These are phyloP conservation scores for Circaetus cinerascens DNA, from an alignment of 2,113 vertebrate genomes.

Conservation along the genomic window DNA sequence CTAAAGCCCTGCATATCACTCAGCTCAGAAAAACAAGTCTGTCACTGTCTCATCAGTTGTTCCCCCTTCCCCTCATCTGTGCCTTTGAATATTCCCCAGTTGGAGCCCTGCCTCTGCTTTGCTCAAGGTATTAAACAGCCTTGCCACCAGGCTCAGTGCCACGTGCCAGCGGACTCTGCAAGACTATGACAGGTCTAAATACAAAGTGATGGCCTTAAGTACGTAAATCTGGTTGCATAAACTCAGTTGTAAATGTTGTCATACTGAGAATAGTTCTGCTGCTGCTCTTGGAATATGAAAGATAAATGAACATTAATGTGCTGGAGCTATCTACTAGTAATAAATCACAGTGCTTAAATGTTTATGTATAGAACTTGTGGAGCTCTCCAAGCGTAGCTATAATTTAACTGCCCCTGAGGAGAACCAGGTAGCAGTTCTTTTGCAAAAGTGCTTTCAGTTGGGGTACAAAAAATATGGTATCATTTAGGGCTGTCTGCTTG, in stretches of 20 bases:
- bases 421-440: background rate
- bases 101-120: background rate
- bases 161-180: background rate
- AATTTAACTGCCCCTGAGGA: background rate
- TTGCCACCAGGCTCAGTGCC: background rate
- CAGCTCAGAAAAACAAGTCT: background rate
- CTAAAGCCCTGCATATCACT: background rate
- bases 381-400: background rate
- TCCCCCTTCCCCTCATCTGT: background rate
- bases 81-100: background rate
- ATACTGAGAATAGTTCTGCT: background rate
- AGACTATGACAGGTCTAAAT: background rate
- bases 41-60: background rate
- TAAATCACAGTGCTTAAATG: background rate
- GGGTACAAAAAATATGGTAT: background rate
- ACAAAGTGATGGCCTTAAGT: background rate
- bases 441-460: background rate
- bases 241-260: background rate
- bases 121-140: background rate
- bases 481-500: background rate
- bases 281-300: background rate
- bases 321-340: background rate
- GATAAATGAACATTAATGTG: background rate
- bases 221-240: background rate
- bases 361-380: background rate